Conservation (phyloP, 2,888 invertebrate species). For the Drosophila tripunctata region DNA sequence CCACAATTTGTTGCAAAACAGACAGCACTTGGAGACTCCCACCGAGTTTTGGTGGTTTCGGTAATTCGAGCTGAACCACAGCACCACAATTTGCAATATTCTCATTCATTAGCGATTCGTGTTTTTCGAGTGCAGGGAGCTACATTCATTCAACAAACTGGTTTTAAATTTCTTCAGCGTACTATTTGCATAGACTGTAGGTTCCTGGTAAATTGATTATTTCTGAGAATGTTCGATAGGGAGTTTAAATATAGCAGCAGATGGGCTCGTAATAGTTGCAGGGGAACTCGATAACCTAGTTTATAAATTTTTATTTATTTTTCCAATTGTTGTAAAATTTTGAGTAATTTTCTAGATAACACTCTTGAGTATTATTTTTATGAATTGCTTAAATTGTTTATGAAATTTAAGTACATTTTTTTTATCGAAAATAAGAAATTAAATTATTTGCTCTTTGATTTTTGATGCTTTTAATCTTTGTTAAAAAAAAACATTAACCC, state of each 20-base stretch:
- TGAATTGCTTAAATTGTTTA: no score
- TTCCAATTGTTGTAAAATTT: no score
- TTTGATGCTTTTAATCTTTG: neutral
- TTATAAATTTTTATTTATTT: no score
- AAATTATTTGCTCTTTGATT: no score
- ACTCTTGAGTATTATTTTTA: no score
- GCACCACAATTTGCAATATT: slow-evolving; percentile 42
- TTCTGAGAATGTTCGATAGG: neutral
- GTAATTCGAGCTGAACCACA: slow-evolving; percentile 13
- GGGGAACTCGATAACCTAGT: no score
- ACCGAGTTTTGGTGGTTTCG: neutral
- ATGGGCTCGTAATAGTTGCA: no score
- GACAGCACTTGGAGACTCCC: neutral
- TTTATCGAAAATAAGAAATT: no score
- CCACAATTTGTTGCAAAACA: slow-evolving; percentile 3
- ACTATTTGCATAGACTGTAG: slow-evolving; percentile 18
- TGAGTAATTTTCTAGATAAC: no score
- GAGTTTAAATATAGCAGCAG: no score
- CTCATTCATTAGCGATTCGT: slow-evolving; percentile 59
- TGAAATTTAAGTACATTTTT: no score
- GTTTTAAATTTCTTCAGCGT: slow-evolving; percentile 20
- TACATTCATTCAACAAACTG: slow-evolving; percentile 19
- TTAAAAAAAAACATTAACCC: neutral
- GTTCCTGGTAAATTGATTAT: slow-evolving; percentile 4
- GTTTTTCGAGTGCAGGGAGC: slow-evolving; percentile 11